Evolutionary conservation across 2,113 vertebrate genomes (phyloP).

Genomic region (Callipepla squamata): DNA sequence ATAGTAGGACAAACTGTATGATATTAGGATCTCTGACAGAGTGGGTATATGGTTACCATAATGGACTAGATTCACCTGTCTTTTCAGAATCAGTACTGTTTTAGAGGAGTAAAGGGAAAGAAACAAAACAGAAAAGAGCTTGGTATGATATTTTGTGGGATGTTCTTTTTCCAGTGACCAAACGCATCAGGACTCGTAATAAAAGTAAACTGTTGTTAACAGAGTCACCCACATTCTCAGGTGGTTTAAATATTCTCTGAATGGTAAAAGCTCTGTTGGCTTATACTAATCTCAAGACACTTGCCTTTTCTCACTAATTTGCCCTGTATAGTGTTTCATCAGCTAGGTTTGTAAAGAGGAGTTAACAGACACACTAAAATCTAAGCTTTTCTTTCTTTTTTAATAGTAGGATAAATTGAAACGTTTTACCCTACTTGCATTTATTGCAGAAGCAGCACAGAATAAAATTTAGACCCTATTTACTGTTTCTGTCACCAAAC

Average conservation of each 20-base stretch:
- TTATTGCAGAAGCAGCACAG: neutral
- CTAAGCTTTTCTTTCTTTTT: neutral
- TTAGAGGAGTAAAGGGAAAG: neutral
- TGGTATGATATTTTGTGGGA: neutral
- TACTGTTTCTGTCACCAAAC: neutral
- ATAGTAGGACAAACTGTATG: neutral
- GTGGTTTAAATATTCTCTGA: neutral
- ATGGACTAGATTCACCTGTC: neutral
- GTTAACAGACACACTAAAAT: neutral
- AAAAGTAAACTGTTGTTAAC: neutral
- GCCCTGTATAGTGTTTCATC: constrained; percentile 14
- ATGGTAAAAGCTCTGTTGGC: neutral
- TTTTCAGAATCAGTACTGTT: neutral
- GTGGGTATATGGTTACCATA: neutral
- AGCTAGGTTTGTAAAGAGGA: neutral
- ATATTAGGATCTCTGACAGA: neutral
- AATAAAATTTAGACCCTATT: neutral
- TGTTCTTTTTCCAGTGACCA: neutral
- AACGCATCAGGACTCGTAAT: neutral
- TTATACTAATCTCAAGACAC: neutral
- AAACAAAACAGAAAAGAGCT: neutral
- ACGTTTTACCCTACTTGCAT: neutral
- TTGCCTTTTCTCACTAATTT: neutral
- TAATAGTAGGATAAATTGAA: neutral
- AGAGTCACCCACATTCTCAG: neutral